Conservation (phyloP, 2,888 invertebrate species). For the Clanis bilineata region DNA sequence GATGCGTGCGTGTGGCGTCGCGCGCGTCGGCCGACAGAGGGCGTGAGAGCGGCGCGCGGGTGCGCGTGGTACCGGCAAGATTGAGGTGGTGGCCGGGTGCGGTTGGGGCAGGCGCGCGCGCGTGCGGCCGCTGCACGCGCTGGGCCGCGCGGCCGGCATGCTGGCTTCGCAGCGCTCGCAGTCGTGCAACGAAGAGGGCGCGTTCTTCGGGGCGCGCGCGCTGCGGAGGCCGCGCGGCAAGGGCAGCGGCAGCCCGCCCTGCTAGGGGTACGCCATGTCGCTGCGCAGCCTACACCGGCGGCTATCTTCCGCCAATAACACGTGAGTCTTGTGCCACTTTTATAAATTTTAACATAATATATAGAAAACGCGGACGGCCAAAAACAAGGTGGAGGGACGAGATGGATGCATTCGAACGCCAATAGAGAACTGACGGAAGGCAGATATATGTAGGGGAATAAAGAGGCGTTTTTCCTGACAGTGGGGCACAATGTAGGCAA, state of each 20-base stretch:
- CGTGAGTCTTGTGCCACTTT: constrained; percentile 63
- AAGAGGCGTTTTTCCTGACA: too few relatives aligned
- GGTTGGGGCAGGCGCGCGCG: constrained; percentile 80
- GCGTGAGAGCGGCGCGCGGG: constrained; percentile 39
- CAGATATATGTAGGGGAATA: too few relatives aligned
- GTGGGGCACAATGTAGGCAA: too few relatives aligned
- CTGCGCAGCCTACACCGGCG: constrained; percentile 85
- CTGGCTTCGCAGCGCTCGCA: constrained; percentile 79
- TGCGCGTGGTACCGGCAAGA: constrained; percentile 62
- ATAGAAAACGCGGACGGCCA: too few relatives aligned
- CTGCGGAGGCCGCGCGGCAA: constrained; percentile 82
- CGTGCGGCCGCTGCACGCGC: constrained; percentile 77
- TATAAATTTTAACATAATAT: not conserved
- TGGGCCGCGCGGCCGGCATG: constrained; percentile 77
- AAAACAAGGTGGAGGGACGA: too few relatives aligned
- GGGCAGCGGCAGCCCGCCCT: constrained; percentile 82
- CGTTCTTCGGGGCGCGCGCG: constrained; percentile 80
- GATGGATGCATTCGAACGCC: too few relatives aligned
- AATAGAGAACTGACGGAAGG: too few relatives aligned
- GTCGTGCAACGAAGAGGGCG: constrained; percentile 81
- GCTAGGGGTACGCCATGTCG: constrained; percentile 85
- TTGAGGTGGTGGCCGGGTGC: constrained; percentile 79
- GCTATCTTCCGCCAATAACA: constrained; percentile 83
- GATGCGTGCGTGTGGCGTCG: constrained; percentile 37
- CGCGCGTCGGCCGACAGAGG: constrained; percentile 30